Evolutionary conservation across 2,888 invertebrate species (phyloP).

Genomic region (Eupelmus urozonus): DNA sequence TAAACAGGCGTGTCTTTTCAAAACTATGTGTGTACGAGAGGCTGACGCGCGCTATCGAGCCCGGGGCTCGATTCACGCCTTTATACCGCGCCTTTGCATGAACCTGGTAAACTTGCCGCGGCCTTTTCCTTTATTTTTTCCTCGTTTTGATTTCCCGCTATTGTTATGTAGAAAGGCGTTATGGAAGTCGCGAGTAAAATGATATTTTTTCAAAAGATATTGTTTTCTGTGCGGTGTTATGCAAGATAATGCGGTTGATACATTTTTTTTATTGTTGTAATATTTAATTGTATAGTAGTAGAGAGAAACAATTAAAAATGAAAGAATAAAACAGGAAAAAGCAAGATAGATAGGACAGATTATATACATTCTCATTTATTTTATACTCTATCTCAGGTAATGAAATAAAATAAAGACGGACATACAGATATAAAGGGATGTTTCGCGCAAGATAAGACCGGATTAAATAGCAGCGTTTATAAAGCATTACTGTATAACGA

Average conservation of each 20-base stretch:
- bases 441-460: background rate
- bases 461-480: background rate
- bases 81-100: too few species aligned
- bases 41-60: background rate
- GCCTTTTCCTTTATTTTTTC: background rate
- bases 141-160: background rate
- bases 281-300: too few species aligned
- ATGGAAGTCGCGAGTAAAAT: background rate
- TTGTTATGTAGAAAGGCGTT: slow-evolving; percentile 7
- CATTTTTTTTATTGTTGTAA: too few species aligned
- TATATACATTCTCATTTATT: too few species aligned
- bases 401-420: background rate
- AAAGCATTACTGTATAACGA: background rate
- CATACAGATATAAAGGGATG: background rate
- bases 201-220: too few species aligned
- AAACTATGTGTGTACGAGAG: background rate
- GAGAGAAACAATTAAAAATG: too few species aligned
- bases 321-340: too few species aligned
- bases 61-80: too few species aligned
- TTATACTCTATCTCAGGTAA: background rate
- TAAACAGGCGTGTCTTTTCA: background rate
- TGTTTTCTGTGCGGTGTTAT: too few species aligned
- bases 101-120: background rate
- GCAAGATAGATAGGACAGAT: too few species aligned
- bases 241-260: too few species aligned